A percentile compares a stretch with the other conserved stretches of the same genome.
phyloP scores from a whole-genome alignment of 2,888 invertebrate species.

The Erebia ligea region DNA sequence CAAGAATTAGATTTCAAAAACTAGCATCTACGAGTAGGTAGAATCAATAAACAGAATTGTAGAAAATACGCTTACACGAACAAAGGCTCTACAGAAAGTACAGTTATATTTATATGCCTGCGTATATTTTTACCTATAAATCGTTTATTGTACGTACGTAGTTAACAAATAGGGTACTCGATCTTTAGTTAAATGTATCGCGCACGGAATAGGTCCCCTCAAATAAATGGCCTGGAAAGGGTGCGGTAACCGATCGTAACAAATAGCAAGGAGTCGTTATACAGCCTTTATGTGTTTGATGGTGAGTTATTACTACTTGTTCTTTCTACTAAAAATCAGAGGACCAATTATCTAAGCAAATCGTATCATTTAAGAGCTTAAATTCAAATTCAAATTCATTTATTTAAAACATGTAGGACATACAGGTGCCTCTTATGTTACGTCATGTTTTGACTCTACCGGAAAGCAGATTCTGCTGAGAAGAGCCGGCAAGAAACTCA shows the following conservation, averaged over 20 bases:
- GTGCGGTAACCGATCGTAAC: conserved; percentile 50
- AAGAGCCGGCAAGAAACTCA: no score
- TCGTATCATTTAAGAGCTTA: no score
- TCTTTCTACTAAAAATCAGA: background rate
- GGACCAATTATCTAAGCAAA: no score
- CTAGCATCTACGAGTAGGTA: background rate
- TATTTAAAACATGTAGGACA: no score
- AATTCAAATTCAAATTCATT: no score
- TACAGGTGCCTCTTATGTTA: no score
- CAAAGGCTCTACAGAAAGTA: background rate
- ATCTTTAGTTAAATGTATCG: conserved; percentile 77
- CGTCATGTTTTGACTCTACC: no score
- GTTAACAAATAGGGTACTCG: conserved; percentile 70
- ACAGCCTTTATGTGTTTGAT: conserved; percentile 46
- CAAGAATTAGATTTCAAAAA: background rate
- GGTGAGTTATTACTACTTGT: conserved; percentile 17
- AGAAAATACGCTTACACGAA: background rate
- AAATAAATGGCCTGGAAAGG: conserved; percentile 74
- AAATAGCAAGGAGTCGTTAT: conserved; percentile 66
- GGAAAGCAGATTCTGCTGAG: no score
- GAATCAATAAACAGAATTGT: background rate
- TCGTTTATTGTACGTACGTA: conserved; percentile 16
- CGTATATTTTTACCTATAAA: conserved; percentile 2
- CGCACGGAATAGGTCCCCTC: conserved; percentile 53
- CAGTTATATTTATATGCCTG: background rate